A percentile compares a stretch with the other conserved stretches of the same genome.
Conservation (phyloP, 2,113 vertebrate species). For the Rhinopomastus cyanomelas region DNA sequence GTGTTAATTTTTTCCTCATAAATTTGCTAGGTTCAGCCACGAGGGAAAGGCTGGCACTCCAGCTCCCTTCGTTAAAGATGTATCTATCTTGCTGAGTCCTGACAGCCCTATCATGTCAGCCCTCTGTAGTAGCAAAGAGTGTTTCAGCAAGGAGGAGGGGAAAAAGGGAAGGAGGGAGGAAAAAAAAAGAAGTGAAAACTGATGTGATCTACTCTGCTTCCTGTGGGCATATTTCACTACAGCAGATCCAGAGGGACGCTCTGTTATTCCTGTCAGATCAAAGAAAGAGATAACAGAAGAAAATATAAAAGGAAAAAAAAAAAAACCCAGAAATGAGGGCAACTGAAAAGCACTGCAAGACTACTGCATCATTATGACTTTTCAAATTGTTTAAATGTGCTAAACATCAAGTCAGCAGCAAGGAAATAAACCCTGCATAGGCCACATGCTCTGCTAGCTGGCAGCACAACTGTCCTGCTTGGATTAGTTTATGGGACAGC, state of each 20-base stretch:
- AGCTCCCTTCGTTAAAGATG: constrained; percentile 68
- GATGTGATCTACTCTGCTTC: constrained; percentile 68
- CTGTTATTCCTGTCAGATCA: constrained; percentile 70
- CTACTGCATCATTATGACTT: constrained; percentile 27
- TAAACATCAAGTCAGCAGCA: constrained; percentile 48
- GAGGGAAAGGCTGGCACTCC: constrained; percentile 38
- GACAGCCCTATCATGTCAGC: constrained; percentile 74
- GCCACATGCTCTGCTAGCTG: constrained; percentile 66
- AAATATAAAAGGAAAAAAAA: constrained; percentile 62
- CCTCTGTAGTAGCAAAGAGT: constrained; percentile 65
- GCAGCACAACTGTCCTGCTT: constrained; percentile 59
- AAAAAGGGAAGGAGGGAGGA: background rate
- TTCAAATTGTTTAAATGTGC: constrained; percentile 53
- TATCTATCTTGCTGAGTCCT: constrained; percentile 68
- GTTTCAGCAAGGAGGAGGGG: constrained; percentile 44
- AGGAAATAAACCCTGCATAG: constrained; percentile 76
- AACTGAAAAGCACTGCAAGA: constrained; percentile 43
- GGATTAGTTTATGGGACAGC: constrained; percentile 48
- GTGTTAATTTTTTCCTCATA: constrained; percentile 58
- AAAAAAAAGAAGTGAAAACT: constrained; percentile 60
- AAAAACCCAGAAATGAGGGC: constrained; percentile 43
- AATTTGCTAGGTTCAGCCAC: constrained; percentile 47
- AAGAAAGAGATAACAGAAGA: constrained; percentile 68
- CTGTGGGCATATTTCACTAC: constrained; percentile 67
- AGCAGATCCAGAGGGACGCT: constrained; percentile 63